Percentiles rank a stretch among this genome's conserved stretches.
phyloP scores from a whole-genome alignment of 2,113 vertebrate species.

The Poeciliopsis turrubarensis region DNA sequence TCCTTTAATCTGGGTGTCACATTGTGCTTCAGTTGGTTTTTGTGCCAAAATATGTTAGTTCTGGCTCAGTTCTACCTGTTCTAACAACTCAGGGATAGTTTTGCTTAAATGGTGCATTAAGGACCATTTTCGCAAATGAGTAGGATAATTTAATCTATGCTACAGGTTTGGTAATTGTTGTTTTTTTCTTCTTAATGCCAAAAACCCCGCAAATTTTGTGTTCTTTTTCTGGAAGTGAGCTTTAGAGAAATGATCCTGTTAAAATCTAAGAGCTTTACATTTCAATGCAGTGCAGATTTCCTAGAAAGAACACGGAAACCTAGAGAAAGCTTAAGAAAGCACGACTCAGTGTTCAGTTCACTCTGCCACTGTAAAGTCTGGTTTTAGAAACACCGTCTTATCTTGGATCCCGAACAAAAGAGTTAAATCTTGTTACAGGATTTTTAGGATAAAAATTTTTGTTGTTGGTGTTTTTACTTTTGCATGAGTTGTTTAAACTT shows the following conservation, averaged over 20 bases:
- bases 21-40: slow-evolving; percentile 14
- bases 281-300: no score
- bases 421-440: neutral
- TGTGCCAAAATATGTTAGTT: neutral
- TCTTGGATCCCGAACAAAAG: neutral
- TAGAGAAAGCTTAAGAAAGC: no score
- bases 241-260: neutral
- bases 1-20: slow-evolving; percentile 5
- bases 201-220: no score
- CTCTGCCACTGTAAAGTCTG: neutral
- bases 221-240: neutral
- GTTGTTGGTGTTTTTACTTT: neutral
- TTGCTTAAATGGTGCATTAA: no score
- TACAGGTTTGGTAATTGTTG: neutral
- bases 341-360: neutral
- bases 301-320: no score
- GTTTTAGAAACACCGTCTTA: neutral
- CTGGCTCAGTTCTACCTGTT: neutral
- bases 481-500: neutral
- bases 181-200: neutral
- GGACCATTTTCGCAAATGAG: no score
- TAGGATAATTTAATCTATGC: neutral
- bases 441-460: neutral
- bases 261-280: neutral
- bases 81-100: no score